Evolutionary conservation across 2,888 invertebrate species (phyloP).

Genomic region (Morpho helenor): DNA sequence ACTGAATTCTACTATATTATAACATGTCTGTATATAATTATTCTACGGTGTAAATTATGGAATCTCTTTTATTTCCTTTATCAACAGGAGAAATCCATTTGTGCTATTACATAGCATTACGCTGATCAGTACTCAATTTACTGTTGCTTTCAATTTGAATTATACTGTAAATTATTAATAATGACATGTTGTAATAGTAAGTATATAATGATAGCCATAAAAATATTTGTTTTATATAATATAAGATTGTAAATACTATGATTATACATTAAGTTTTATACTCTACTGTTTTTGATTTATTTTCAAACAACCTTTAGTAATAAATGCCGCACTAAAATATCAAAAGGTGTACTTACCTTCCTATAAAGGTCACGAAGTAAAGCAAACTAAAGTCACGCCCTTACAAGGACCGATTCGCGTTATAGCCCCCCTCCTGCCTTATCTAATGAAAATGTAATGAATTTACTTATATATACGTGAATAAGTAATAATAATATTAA

Average conservation of each 20-base stretch:
- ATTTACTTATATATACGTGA: no score
- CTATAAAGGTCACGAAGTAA: no score
- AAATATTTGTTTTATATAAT: constrained; percentile 78
- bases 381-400: no score
- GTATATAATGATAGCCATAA: constrained; percentile 77
- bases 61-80: constrained; percentile 73
- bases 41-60: constrained; percentile 65
- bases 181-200: constrained; percentile 76
- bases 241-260: constrained; percentile 77
- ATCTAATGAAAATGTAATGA: no score
- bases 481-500: no score
- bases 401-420: no score
- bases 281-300: constrained; percentile 68
- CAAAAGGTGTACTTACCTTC: not conserved
- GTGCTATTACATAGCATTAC: constrained; percentile 61
- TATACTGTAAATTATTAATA: constrained; percentile 71
- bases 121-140: constrained; percentile 68
- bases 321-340: no score
- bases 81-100: constrained; percentile 58
- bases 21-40: constrained; percentile 67
- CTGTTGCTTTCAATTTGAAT: constrained; percentile 72
- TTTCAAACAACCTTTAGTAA: constrained; percentile 24
- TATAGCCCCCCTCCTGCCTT: no score
- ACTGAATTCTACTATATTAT: constrained; percentile 30
- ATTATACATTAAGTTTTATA: constrained; percentile 80